Percentiles rank a stretch among this genome's conserved stretches.
phyloP scores from a whole-genome alignment of 2,797 vertebrate genomes.

The Cossypha niveicapilla region DNA sequence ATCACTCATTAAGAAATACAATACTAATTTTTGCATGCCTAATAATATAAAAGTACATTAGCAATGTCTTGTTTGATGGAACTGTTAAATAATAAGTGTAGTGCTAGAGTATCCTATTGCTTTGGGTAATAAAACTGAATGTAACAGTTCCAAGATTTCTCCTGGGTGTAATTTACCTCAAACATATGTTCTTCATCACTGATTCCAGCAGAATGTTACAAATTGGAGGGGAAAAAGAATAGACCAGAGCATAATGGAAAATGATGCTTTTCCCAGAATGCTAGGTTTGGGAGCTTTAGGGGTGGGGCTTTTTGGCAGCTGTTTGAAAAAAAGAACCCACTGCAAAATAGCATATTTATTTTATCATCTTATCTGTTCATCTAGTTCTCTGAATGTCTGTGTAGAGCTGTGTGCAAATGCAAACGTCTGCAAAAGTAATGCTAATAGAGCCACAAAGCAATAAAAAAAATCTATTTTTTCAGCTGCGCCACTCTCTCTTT shows the following conservation, averaged over 20 bases:
- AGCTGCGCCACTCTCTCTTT: neutral
- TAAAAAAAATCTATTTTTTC: constrained; percentile 11
- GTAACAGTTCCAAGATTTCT: constrained; percentile 70
- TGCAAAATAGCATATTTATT: neutral
- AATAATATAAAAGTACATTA: constrained; percentile 34
- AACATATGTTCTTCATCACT: constrained; percentile 73
- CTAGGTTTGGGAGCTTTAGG: neutral
- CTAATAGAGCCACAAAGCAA: neutral
- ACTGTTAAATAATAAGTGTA: constrained; percentile 60
- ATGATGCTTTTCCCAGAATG: constrained; percentile 20
- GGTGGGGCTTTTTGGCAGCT: constrained; percentile 4
- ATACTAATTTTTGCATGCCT: neutral
- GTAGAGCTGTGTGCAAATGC: neutral
- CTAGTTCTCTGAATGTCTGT: neutral
- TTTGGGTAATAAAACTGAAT: constrained; percentile 68
- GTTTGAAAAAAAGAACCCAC: neutral
- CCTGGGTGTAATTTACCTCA: constrained; percentile 63
- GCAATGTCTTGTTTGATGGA: constrained; percentile 58
- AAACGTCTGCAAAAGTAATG: neutral
- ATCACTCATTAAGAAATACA: neutral
- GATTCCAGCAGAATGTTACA: constrained; percentile 67
- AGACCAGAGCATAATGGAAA: constrained; percentile 54
- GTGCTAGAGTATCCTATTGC: constrained; percentile 58
- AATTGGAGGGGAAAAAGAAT: constrained; percentile 50
- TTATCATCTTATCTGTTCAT: neutral